Evolutionary conservation across 1,140 invertebrate species (phyloP).

Genomic region (Zaprionus camerounensis): DNA sequence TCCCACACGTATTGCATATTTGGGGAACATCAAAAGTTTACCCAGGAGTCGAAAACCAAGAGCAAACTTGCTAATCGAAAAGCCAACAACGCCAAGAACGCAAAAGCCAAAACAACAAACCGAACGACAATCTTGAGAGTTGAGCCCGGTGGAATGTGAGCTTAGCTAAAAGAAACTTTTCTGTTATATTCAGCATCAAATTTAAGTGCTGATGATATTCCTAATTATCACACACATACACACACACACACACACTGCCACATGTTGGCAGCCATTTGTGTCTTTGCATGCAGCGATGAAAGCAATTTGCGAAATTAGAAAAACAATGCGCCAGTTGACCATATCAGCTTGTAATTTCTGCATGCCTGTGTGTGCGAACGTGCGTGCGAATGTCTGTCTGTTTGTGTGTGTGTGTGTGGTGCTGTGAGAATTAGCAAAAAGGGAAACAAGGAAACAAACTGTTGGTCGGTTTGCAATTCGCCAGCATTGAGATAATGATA

Average conservation of each 20-base stretch:
- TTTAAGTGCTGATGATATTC: slow-evolving; percentile 78
- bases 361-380: slow-evolving; percentile 11
- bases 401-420: neutral
- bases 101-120: slow-evolving; percentile 48
- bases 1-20: neutral
- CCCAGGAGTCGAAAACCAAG: neutral
- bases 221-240: slow-evolving; percentile 74
- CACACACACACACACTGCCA: slow-evolving; percentile 27
- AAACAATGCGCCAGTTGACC: slow-evolving; percentile 37
- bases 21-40: neutral
- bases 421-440: slow-evolving; percentile 13
- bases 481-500: slow-evolving; percentile 36
- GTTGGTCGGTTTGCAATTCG: slow-evolving; percentile 38
- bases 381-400: slow-evolving; percentile 15
- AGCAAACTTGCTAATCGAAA: slow-evolving; percentile 19
- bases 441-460: neutral
- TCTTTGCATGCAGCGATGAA: slow-evolving; percentile 48
- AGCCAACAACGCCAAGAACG: slow-evolving; percentile 29
- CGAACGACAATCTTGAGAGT: slow-evolving; percentile 65
- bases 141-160: slow-evolving; percentile 25
- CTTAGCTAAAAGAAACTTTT: slow-evolving; percentile 56
- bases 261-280: slow-evolving; percentile 36
- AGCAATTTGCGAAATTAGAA: slow-evolving; percentile 74
- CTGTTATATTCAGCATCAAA: slow-evolving; percentile 70
- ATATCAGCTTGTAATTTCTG: slow-evolving; percentile 21